These are phyloP conservation scores for Habroteleia sp. DNA, from an alignment of 2,888 invertebrate species.

Conservation along the genomic window DNA sequence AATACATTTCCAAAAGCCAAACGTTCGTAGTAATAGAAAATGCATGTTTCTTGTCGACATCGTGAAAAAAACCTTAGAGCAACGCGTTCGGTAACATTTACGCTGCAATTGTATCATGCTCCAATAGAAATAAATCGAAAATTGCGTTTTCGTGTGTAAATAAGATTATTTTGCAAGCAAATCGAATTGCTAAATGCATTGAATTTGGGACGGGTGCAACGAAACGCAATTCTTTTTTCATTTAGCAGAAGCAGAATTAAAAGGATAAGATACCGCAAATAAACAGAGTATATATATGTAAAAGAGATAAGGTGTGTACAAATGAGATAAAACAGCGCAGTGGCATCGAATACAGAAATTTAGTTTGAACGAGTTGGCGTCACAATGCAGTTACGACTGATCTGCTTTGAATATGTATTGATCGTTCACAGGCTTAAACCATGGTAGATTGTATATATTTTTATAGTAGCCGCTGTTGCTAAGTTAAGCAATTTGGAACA, in stretches of 20 bases:
- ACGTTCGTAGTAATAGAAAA: no score
- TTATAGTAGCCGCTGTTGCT: constrained; percentile 9
- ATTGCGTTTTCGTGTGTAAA: no score
- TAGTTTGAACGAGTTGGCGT: constrained; percentile 46
- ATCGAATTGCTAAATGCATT: no score
- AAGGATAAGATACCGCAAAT: constrained; percentile 35
- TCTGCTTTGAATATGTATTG: constrained; percentile 35
- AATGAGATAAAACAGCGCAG: constrained; percentile 21
- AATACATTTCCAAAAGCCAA: no score
- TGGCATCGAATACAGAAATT: constrained; percentile 43
- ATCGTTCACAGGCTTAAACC: constrained; percentile 20
- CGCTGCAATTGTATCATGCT: no score
- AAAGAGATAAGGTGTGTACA: constrained; percentile 27
- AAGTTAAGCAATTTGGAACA: constrained; percentile 20
- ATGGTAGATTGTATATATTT: constrained; percentile 3
- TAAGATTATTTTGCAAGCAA: no score
- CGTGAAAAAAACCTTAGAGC: no score
- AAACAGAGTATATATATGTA: constrained; percentile 17
- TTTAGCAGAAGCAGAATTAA: constrained; percentile 13
- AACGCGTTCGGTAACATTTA: no score
- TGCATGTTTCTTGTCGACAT: no score
- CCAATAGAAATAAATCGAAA: no score
- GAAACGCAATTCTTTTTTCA: neutral
- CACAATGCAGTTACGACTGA: constrained; percentile 33
- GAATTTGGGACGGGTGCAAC: no score